Evolutionary conservation across 2,888 invertebrate species (phyloP).

Genomic region (Malacosoma neustria): DNA sequence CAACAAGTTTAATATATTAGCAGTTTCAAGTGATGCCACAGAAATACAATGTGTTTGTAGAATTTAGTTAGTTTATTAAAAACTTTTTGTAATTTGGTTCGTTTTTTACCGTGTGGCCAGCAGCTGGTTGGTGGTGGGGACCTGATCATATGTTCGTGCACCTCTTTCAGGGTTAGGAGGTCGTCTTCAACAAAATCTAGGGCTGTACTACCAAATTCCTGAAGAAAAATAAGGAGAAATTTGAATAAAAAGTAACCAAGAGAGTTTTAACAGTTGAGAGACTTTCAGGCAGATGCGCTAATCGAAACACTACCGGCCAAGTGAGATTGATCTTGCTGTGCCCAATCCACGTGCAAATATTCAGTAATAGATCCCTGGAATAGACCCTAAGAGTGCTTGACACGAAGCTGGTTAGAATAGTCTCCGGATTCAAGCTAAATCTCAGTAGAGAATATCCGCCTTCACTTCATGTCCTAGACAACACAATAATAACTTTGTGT

Average conservation of each 20-base stretch:
- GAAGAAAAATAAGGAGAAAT: conserved; percentile 19
- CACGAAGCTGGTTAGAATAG: too few species aligned
- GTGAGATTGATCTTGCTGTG: too few species aligned
- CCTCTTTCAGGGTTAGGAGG: conserved; percentile 83
- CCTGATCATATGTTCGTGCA: conserved; percentile 88
- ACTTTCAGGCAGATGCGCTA: too few species aligned
- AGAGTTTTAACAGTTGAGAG: too few species aligned
- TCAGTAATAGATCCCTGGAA: too few species aligned
- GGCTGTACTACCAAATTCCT: conserved; percentile 69
- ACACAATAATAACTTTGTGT: too few species aligned
- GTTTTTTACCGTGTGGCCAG: conserved; percentile 76
- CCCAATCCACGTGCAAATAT: too few species aligned
- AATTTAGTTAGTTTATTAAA: neutral
- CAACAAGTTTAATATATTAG: conserved; percentile 9
- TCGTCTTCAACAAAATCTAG: conserved; percentile 77
- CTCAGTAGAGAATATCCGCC: too few species aligned
- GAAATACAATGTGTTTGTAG: neutral
- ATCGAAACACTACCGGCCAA: too few species aligned
- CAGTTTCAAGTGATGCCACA: neutral
- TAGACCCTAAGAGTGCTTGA: too few species aligned
- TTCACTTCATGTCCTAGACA: too few species aligned
- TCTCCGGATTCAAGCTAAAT: too few species aligned
- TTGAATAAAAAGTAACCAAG: conserved; percentile 1
- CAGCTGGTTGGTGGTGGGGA: conserved; percentile 85
- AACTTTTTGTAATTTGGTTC: neutral